A percentile compares a stretch with the other conserved stretches of the same genome.
Conservation (phyloP, 2,113 vertebrate genomes). For the Antechinus flavipes region DNA sequence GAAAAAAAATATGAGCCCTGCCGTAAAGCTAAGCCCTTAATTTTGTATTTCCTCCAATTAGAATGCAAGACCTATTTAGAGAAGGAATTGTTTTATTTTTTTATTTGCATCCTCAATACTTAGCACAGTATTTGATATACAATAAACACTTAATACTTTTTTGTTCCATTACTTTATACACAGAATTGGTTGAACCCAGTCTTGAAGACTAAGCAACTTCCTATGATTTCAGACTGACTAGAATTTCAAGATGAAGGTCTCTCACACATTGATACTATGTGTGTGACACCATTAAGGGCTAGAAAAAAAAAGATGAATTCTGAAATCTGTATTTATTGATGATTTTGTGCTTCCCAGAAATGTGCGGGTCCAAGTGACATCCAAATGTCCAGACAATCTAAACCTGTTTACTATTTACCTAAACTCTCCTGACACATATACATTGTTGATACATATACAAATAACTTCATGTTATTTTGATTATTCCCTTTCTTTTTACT, state of each 20-base stretch:
- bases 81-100: background rate
- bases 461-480: background rate
- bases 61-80: background rate
- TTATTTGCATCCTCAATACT: background rate
- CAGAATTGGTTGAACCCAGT: background rate
- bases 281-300: no score
- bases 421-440: background rate
- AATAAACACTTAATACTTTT: background rate
- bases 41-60: background rate
- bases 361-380: background rate
- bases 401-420: background rate
- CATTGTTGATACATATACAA: background rate
- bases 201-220: background rate
- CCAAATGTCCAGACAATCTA: background rate
- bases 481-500: background rate
- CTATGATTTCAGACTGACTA: background rate
- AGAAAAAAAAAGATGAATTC: background rate
- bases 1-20: background rate
- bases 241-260: background rate
- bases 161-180: background rate
- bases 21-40: background rate
- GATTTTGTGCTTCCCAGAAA: background rate
- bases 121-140: background rate
- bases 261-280: background rate
- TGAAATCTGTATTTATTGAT: background rate